Evolutionary conservation across 2,113 vertebrate species (phyloP).

Genomic region (Rhinichthys klamathensis): DNA sequence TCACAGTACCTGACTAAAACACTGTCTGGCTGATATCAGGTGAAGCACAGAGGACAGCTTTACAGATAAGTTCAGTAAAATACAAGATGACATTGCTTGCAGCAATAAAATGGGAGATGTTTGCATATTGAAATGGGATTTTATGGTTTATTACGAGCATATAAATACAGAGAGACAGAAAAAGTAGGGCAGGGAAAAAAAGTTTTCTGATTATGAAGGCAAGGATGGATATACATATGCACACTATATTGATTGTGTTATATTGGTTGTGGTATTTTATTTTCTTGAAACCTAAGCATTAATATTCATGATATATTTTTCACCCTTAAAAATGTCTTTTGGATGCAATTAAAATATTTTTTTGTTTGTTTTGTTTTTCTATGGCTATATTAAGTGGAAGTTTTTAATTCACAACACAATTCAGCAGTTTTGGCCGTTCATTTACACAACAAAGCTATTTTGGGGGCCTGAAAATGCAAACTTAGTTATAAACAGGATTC

Average conservation of each 20-base stretch:
- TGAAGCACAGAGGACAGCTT: not conserved
- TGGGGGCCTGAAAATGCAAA: too few species aligned
- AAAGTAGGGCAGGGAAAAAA: not conserved
- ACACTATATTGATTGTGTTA: not conserved
- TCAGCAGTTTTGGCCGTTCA: too few species aligned
- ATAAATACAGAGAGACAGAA: not conserved
- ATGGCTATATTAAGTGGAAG: too few species aligned
- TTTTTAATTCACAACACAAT: too few species aligned
- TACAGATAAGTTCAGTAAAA: not conserved
- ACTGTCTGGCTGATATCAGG: not conserved
- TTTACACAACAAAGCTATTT: too few species aligned
- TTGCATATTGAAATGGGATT: not conserved
- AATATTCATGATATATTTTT: not conserved
- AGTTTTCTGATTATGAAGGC: not conserved
- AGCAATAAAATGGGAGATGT: not conserved
- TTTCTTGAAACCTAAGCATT: not conserved
- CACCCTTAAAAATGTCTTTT: not conserved
- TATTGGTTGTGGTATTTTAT: too few species aligned
- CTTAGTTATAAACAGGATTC: too few species aligned
- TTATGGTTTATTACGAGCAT: not conserved
- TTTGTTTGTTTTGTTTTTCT: too few species aligned
- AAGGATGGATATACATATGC: not conserved
- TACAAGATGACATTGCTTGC: not conserved
- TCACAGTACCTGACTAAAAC: not conserved
- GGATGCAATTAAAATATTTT: not conserved